A percentile compares a stretch with the other conserved stretches of the same genome.
phyloP scores from a whole-genome alignment of 2,113 vertebrate genomes.

The Capricornis sumatraensis region DNA sequence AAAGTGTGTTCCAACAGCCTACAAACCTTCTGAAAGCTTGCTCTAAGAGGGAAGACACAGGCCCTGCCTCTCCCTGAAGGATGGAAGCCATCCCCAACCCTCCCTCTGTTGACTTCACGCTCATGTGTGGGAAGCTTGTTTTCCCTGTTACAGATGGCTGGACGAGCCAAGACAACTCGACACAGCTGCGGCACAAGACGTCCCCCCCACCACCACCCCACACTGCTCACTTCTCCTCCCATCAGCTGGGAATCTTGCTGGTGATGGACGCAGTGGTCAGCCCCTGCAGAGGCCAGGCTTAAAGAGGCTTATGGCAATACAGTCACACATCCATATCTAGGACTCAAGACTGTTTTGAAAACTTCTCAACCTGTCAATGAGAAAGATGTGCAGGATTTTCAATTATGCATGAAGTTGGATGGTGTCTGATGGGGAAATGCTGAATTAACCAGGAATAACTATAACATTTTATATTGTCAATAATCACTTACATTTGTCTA shows the following conservation, averaged over 20 bases:
- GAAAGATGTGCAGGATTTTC: not conserved
- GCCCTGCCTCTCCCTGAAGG: not conserved
- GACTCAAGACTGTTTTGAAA: not conserved
- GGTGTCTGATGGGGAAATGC: not conserved
- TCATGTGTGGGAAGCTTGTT: not conserved
- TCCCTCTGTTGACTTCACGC: not conserved
- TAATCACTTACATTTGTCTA: not conserved
- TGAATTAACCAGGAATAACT: not conserved
- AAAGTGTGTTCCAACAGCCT: not conserved
- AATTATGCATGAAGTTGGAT: not conserved
- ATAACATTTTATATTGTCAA: conserved; percentile 16
- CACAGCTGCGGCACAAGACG: not conserved
- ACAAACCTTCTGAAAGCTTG: not conserved
- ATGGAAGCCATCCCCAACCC: not conserved
- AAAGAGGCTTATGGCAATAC: not conserved
- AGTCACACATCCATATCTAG: not conserved
- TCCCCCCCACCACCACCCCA: too few species aligned
- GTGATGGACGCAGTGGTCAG: not conserved
- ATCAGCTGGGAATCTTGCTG: not conserved
- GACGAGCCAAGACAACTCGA: conserved; percentile 28
- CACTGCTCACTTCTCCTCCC: not conserved
- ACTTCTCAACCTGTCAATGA: not conserved
- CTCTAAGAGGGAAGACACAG: not conserved
- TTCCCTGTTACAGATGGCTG: conserved; percentile 49
- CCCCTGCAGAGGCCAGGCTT: not conserved